Evolutionary conservation across 2,113 vertebrate genomes (phyloP), one percentile per base, ranked within the genome.

Genomic region (Aleadryas rufinucha): DNA sequence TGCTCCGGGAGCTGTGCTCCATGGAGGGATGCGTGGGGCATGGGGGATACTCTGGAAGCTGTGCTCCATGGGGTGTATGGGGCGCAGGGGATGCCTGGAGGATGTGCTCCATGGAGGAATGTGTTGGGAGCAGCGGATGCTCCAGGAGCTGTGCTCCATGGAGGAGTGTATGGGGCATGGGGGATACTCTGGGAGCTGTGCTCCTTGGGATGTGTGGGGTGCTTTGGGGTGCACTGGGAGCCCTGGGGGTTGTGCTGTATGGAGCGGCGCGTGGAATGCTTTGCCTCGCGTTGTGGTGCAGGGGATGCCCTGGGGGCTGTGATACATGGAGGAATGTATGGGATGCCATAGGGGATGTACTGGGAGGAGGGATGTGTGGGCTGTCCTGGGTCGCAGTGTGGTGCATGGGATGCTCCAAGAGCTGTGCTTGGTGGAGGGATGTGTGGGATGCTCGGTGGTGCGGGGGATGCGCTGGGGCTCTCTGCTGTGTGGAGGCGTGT

Each of bases 81-180:
- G 11, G 18, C 13, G 9, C 28, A 7, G 16, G 31, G 42, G 4
- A 1, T n/a, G n/a, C n/a, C n/a, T n/a, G n/a, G n/a, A n/a, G n/a
- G n/a, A n/a, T 50, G 27, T 11, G 39, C 18, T 59, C 15, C 31
- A 3, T 17, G 70, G 16, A 33, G 65, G 19, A 26, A 0, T 6
- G 3, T 14, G 37, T 21, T 6, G 37, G 39, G 19, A 30, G 23
- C 44, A 3, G 23, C 28, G 37, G 13, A 7, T 77, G 41, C 61
- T 31, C 31, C 17, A 2, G 44, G 37, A 53, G 22, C 22, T 39
- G 64, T 24, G 79, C 65, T 37, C 13, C 27, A 1, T 11, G 52
- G n/a, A 35, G 13, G 22, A 45, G 26, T 12, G 9, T 63, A 42
- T 63, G 33, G 13, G 31, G 45, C 12, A 3, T 1, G 7, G 26